These are phyloP conservation scores for Spea hammondii DNA, from an alignment of 2,797 vertebrate species.

Conservation along the genomic window DNA sequence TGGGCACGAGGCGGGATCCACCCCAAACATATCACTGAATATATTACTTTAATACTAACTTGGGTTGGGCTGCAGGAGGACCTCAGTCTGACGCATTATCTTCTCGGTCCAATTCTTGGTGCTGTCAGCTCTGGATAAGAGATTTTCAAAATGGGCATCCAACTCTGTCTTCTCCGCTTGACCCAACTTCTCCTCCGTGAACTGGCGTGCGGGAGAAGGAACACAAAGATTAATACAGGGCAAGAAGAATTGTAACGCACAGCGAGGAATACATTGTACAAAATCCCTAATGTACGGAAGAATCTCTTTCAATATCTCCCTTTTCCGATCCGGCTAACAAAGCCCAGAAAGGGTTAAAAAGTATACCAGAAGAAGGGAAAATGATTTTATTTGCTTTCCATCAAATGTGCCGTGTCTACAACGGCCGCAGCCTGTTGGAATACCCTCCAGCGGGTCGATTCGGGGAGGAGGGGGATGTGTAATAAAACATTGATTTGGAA, in stretches of 20 bases:
- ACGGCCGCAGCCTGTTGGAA: too few relatives aligned
- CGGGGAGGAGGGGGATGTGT: neutral
- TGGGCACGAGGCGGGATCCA: neutral
- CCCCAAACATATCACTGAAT: too few relatives aligned
- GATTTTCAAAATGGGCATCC: conserved; percentile 88
- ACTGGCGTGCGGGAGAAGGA: conserved; percentile 64
- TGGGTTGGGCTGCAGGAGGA: conserved; percentile 91
- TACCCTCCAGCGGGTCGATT: too few relatives aligned
- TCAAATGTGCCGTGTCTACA: too few relatives aligned
- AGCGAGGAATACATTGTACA: too few relatives aligned
- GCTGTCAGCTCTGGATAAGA: conserved; percentile 84
- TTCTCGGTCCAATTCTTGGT: conserved; percentile 94
- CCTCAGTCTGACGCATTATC: conserved; percentile 87
- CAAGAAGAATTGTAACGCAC: too few relatives aligned
- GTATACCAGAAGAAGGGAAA: too few relatives aligned
- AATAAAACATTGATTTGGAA: conserved; percentile 26
- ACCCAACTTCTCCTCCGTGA: conserved; percentile 91
- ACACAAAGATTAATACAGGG: too few relatives aligned
- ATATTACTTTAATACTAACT: conserved; percentile 68
- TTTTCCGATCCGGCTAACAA: too few relatives aligned
- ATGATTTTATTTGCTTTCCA: too few relatives aligned
- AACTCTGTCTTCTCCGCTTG: conserved; percentile 92
- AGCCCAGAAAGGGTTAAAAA: too few relatives aligned
- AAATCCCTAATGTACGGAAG: neutral
- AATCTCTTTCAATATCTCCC: neutral